phyloP scores from a whole-genome alignment of 2,888 invertebrate genomes.

The Drosophila borealis region DNA sequence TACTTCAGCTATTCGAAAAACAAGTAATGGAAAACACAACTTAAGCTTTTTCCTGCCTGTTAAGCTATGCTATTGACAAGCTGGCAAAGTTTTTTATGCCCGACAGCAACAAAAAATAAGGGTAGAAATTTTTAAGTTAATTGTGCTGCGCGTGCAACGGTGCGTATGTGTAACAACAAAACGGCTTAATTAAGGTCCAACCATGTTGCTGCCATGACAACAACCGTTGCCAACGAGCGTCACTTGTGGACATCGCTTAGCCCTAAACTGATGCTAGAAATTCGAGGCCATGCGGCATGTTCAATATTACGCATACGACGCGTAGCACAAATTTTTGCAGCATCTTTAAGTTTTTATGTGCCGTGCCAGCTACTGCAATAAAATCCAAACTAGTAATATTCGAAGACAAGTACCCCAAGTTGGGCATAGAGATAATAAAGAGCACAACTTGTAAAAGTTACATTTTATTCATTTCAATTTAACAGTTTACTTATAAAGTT shows the following conservation, averaged over 20 bases:
- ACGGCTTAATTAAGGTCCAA: constrained; percentile 61
- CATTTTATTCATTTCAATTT: not conserved
- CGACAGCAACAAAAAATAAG: constrained; percentile 2
- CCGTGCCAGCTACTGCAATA: not conserved
- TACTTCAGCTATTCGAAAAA: constrained; percentile 24
- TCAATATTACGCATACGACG: constrained; percentile 39
- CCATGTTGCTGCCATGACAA: constrained; percentile 13
- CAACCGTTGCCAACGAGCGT: constrained; percentile 15
- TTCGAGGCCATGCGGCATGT: constrained; percentile 14
- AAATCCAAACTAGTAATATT: not conserved
- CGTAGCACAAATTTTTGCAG: constrained; percentile 4
- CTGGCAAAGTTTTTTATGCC: constrained; percentile 10
- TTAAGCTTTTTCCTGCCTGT: constrained; percentile 24
- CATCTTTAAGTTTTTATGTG: no score
- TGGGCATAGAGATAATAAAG: not conserved
- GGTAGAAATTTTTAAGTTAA: constrained; percentile 45
- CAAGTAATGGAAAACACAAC: constrained; percentile 22
- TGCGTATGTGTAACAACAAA: constrained; percentile 65
- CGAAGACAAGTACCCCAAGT: not conserved
- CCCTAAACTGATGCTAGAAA: constrained; percentile 24
- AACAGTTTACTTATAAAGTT: not conserved
- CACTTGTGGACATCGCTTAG: constrained; percentile 4
- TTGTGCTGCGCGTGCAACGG: constrained; percentile 52
- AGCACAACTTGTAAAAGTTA: not conserved
- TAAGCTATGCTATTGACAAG: constrained; percentile 30